Percentiles rank a stretch among this genome's conserved stretches.
These are phyloP conservation scores for Luffia ferchaultella DNA, from an alignment of 2,888 invertebrate species.

Conservation along the genomic window DNA sequence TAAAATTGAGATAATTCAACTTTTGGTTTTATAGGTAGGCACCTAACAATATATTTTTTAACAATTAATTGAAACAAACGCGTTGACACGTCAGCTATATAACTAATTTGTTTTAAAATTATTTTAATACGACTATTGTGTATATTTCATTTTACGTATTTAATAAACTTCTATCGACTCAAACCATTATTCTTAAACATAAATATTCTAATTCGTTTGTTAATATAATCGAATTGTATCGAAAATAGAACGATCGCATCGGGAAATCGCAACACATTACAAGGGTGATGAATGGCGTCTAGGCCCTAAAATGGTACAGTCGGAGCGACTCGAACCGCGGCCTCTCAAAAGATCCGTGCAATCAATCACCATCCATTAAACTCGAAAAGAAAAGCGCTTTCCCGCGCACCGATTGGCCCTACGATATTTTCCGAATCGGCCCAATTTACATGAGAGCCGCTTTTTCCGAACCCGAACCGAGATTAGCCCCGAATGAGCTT, in stretches of 20 bases:
- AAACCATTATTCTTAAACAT: too few relatives aligned
- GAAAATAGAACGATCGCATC: background rate
- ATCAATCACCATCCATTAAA: constrained; percentile 68
- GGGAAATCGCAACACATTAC: background rate
- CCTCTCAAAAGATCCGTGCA: constrained; percentile 27
- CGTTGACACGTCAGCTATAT: too few relatives aligned
- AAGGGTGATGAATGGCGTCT: background rate
- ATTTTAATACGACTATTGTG: too few relatives aligned
- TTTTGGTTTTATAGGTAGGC: too few relatives aligned
- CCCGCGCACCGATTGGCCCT: constrained; percentile 59
- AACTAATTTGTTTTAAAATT: too few relatives aligned
- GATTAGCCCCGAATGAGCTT: constrained; percentile 66
- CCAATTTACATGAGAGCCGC: constrained; percentile 67
- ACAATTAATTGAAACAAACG: too few relatives aligned
- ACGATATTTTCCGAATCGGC: constrained; percentile 36
- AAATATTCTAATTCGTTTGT: too few relatives aligned
- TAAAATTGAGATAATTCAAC: too few relatives aligned
- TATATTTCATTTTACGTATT: too few relatives aligned
- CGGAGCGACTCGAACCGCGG: background rate
- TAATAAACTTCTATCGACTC: too few relatives aligned
- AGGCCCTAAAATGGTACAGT: too few relatives aligned
- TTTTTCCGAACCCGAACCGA: constrained; percentile 52
- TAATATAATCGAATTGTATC: background rate
- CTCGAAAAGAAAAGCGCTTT: constrained; percentile 64
- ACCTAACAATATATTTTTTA: too few relatives aligned